Conservation (phyloP, 2,888 invertebrate species). For the Sinodicranocentrus sp. region DNA sequence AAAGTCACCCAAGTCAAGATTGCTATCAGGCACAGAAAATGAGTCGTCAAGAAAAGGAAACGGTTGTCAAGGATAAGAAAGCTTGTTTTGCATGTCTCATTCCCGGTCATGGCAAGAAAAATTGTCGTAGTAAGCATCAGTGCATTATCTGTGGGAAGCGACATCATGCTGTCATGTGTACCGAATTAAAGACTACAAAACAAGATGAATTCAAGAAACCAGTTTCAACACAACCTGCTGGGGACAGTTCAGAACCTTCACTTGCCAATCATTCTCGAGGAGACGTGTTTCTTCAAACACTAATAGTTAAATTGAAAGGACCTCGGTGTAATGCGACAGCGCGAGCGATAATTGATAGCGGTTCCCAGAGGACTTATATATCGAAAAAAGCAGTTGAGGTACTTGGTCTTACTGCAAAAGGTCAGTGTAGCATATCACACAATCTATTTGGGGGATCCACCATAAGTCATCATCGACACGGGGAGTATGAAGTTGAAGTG, state of each 20-base stretch:
- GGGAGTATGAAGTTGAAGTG: background rate
- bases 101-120: background rate
- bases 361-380: slow-evolving; percentile 76
- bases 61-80: background rate
- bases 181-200: background rate
- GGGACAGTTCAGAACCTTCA: background rate
- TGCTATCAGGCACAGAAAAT: background rate
- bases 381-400: slow-evolving; percentile 65
- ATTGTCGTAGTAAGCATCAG: background rate
- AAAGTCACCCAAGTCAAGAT: background rate
- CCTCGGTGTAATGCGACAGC: slow-evolving; percentile 31
- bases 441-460: slow-evolving; percentile 71
- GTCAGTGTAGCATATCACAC: slow-evolving; percentile 63
- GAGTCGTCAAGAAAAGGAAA: background rate
- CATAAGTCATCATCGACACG: background rate
- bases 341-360: slow-evolving; percentile 74
- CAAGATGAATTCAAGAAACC: background rate
- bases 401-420: slow-evolving; percentile 68
- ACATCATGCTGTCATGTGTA: slow-evolving; percentile 9
- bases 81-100: slow-evolving; percentile 6
- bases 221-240: background rate
- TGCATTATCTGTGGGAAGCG: background rate
- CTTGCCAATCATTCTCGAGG: background rate
- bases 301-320: background rate
- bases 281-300: slow-evolving; percentile 31